Base-by-base conservation (phyloP, 2,888 invertebrate species). In the Phorcus lineatus region DNA sequence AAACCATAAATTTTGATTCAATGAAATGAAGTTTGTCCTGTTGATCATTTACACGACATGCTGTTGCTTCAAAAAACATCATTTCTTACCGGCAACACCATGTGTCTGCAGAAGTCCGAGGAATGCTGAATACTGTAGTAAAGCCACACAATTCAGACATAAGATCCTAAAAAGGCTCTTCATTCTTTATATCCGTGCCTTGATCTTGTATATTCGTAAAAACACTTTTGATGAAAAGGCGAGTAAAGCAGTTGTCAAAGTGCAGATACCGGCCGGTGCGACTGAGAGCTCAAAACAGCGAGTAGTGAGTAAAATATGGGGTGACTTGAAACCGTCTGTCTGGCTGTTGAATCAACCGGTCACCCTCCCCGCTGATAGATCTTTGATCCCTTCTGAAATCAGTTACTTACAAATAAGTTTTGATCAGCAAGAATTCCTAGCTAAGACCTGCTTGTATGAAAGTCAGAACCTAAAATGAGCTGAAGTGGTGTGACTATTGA, bases 291-390 rank as follows among this genome's bases (percentile, higher is more conserved):
- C 24, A 62, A 62, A 24, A 40, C 70, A 70, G 70, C 36, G 17
- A 70, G 57, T 24, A 57, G n/a, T 57, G 57, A 22, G 57, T 11
- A 47, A 9, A 57, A 36, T 36, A 7, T 31, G 70, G 70, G 70
- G 70, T n/a, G 70, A 70, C 70, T 70, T 70, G 70, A 70, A 70
- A 36, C 70, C 70, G 70, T 40, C 70, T 70, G 70, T 47, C 47
- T 70, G 70, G 70, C 70, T 70, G n/a, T 70, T 70, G n/a, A 70
- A 36, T 70, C 40, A 40, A 70, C 19, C 36, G 70, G n/a, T 17
- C 70, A 31, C 19, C 70, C 40, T 2, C 70, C 70, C 70, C 36
- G 4, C 47, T 13, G 47, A 11, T 11, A 13, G 13, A 47, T 47
- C 11, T 47, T 47, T 6, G 47, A 47, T 13, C 4, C 9, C 47